Evolutionary conservation across 1,140 invertebrate genomes (phyloP), one percentile per base, ranked within the genome.

Genomic region (Polypedilum vanderplanki): DNA sequence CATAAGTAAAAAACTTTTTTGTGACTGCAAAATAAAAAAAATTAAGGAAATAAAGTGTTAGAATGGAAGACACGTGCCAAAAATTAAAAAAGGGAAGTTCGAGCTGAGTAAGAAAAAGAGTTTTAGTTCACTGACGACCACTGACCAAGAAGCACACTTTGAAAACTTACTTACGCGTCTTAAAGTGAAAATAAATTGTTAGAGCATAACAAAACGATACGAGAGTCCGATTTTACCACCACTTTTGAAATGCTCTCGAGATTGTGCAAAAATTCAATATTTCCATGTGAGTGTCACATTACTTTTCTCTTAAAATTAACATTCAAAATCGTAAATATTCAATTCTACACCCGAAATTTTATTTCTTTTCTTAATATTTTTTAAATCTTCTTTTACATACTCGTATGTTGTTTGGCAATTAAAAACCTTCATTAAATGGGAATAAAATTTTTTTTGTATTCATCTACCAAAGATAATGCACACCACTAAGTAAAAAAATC

Each of bases 81-180:
- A 57, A 57, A 9, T 57, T 57, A 57, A 57, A 8, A 57, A 12
- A n/a, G 4, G 46, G n/a, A 15, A 57, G 15, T 0, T 57, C 15
- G 46, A 15, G 5, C 2, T 5, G 24, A 33, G 46, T 12, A 57
- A 57, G 46, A 57, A 57, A 57, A 15, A n/a, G 4, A 12, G 12
- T 57, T 57, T 46, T 57, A 57, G 46, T 57, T 57, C 12, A n/a
- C n/a, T n/a, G 12, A 57, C n/a, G n/a, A n/a, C 46, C 46, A 57
- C 46, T 57, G 46, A 57, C 46, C 46, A 57, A 57, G 46, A 57
- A 57, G n/a, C 46, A 57, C n/a, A 57, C 46, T n/a, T 57, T 57
- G 12, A 57, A 57, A 57, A 33, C 24, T 33, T 33, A 33, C 24
- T 33, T 46, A 57, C 7, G 46, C 46, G 12, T 12, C 46, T 57